These are phyloP conservation scores for Carcharodon carcharias DNA, from an alignment of 2,797 vertebrate species.

Conservation along the genomic window DNA sequence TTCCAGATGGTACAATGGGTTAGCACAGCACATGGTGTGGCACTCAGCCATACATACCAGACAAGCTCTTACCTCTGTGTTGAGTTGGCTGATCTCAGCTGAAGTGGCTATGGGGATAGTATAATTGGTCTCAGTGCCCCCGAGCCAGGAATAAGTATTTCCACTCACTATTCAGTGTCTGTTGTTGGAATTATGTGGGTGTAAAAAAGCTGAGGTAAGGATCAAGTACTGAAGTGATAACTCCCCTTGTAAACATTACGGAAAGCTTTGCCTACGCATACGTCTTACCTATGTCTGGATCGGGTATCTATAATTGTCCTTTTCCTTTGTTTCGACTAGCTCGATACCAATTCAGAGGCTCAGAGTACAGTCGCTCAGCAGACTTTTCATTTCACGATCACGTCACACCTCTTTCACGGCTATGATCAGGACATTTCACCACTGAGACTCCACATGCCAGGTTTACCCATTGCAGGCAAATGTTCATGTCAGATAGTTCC, in stretches of 20 bases:
- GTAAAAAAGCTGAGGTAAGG: background rate
- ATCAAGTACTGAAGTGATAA: background rate
- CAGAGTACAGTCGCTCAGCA: background rate
- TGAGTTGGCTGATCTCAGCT: background rate
- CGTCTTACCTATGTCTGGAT: background rate
- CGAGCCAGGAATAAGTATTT: background rate
- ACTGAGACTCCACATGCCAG: background rate
- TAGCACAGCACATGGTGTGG: background rate
- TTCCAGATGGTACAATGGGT: background rate
- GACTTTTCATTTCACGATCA: background rate
- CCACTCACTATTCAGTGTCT: background rate
- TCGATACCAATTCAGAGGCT: background rate
- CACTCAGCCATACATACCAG: background rate
- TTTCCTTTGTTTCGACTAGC: background rate
- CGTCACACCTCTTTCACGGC: background rate
- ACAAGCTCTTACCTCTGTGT: background rate
- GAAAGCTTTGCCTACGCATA: background rate
- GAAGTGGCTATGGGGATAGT: background rate
- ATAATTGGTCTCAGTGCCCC: slow-evolving; percentile 4
- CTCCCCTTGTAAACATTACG: background rate
- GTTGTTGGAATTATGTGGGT: background rate
- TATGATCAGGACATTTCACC: background rate
- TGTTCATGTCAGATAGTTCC: background rate
- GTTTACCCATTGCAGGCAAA: background rate
- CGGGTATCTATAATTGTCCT: background rate